Conservation (phyloP, 2,888 invertebrate species). For the Agrypnus murinus region DNA sequence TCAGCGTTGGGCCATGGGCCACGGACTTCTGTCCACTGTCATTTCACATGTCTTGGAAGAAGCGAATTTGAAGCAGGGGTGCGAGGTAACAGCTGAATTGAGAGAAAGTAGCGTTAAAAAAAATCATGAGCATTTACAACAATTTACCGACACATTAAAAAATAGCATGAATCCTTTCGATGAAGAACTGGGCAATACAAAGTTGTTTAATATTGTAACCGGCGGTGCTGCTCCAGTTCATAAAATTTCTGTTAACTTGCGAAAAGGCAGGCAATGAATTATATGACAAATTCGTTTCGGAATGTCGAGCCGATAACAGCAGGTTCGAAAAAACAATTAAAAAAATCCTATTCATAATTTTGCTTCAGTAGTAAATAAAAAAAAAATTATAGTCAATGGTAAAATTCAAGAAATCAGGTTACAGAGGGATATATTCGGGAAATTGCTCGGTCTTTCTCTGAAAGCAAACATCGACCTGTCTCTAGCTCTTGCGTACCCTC, state of each 20-base stretch:
- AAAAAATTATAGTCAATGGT: background rate
- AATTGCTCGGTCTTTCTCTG: conserved; percentile 1
- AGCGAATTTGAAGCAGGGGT: background rate
- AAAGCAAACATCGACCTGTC: background rate
- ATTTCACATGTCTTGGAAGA: background rate
- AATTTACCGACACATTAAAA: background rate
- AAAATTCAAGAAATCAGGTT: background rate
- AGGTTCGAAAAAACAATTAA: background rate
- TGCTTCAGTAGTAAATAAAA: background rate
- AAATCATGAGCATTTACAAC: background rate
- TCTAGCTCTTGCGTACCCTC: background rate
- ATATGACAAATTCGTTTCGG: background rate
- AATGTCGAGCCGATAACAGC: background rate
- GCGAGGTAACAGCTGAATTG: background rate
- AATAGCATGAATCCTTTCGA: background rate
- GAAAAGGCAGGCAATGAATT: background rate
- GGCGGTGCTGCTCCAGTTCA: background rate
- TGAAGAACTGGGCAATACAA: background rate
- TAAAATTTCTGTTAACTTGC: background rate
- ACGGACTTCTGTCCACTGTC: background rate
- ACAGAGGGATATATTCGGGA: background rate
- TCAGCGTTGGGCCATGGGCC: background rate
- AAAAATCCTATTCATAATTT: background rate
- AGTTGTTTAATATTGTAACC: background rate
- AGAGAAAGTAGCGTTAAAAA: background rate